Conservation (phyloP, 2,797 vertebrate genomes). For the Neosilurus mollespiculum region DNA sequence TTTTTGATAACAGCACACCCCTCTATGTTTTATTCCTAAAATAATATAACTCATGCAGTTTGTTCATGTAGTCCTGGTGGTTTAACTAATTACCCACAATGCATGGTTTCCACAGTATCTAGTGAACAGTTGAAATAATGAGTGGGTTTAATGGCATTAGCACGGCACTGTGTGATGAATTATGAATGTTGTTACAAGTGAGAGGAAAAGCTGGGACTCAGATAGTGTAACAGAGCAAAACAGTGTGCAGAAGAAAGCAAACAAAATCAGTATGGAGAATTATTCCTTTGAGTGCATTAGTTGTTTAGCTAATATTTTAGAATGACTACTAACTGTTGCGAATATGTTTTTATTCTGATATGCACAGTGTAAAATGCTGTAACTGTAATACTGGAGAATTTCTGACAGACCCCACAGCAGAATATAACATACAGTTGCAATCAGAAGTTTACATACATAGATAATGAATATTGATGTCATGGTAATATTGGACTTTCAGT, state of each 20-base stretch:
- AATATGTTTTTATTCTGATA: neutral
- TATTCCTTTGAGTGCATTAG: conserved; percentile 1
- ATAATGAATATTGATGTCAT: too few species aligned
- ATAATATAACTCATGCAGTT: neutral
- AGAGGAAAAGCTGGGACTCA: conserved; percentile 1
- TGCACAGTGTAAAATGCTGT: neutral
- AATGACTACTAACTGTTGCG: neutral
- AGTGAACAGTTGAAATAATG: conserved; percentile 34
- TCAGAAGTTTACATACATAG: too few species aligned
- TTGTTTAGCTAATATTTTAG: neutral
- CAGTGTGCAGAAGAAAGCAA: conserved; percentile 14
- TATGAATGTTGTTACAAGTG: neutral
- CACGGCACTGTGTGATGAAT: conserved; percentile 23
- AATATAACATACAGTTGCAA: neutral
- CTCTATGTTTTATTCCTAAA: neutral
- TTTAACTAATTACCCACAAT: conserved; percentile 15
- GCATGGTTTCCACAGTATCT: conserved; percentile 12
- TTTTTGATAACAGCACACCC: neutral
- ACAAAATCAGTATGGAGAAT: conserved; percentile 21
- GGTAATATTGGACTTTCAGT: too few species aligned
- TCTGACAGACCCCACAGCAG: neutral
- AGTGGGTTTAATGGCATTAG: conserved; percentile 16
- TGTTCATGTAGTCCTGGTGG: neutral
- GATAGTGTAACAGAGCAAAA: neutral
- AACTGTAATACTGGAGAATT: neutral